Evolutionary conservation across 2,113 vertebrate genomes (phyloP).

Genomic region (Oryzias celebensis): DNA sequence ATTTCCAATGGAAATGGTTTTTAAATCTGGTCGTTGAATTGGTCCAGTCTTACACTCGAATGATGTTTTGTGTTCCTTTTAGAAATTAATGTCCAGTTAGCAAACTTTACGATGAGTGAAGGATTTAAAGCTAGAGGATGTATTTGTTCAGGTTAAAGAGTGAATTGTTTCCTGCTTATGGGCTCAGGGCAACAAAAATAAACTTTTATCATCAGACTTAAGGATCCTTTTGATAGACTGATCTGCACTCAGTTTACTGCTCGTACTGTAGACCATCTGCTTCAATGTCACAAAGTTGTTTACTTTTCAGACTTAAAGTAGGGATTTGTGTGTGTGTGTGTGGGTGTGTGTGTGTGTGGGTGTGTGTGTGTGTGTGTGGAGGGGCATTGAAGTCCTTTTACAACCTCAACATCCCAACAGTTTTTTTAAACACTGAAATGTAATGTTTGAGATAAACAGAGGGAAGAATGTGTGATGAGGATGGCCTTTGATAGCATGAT

Average conservation of each 20-base stretch:
- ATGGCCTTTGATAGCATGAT: constrained; percentile 13
- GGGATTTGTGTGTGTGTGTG: too few relatives aligned
- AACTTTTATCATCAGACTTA: constrained; percentile 22
- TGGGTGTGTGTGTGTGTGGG: too few relatives aligned
- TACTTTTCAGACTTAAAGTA: constrained; percentile 22
- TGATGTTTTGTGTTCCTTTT: constrained; percentile 6
- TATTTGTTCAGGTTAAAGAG: constrained; percentile 12
- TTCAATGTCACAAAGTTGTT: constrained; percentile 23
- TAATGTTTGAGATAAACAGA: constrained; percentile 1
- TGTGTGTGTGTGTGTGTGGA: too few relatives aligned
- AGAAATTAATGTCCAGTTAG: constrained; percentile 18
- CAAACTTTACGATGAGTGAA: constrained; percentile 16
- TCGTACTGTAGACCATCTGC: constrained; percentile 37
- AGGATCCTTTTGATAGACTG: constrained; percentile 31
- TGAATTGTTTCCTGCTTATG: constrained; percentile 7
- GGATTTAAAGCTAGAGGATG: constrained; percentile 1
- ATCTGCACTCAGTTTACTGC: constrained; percentile 25
- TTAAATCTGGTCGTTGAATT: too few relatives aligned
- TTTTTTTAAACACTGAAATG: constrained; percentile 26
- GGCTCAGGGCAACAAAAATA: constrained; percentile 14
- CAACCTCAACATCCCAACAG: constrained; percentile 25
- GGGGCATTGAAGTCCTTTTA: background rate
- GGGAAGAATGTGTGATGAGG: too few relatives aligned
- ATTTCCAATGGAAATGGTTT: too few relatives aligned
- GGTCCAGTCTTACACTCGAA: background rate